Percentiles rank a stretch among this genome's conserved stretches.
Evolutionary conservation across 2,797 vertebrate species (phyloP).

Genomic region (Sphenopsis melanotis): DNA sequence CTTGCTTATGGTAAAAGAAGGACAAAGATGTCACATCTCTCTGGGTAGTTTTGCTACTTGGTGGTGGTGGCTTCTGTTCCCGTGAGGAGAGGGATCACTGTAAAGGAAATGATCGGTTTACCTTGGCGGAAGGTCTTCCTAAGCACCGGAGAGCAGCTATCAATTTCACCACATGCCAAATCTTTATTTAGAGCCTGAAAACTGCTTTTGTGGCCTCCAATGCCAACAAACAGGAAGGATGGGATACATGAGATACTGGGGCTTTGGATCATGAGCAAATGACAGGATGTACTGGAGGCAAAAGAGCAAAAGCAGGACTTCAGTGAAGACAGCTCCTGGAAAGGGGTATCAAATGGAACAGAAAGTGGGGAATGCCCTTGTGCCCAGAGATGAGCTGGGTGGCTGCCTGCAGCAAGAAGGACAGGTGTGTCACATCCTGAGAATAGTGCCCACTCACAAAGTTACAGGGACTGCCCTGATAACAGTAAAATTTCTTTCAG

Average conservation of each 20-base stretch:
- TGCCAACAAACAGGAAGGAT: background rate
- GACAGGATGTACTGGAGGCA: background rate
- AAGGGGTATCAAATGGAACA: background rate
- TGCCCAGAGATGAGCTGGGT: background rate
- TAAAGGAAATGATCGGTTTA: background rate
- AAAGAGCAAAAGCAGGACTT: background rate
- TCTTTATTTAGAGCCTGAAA: slow-evolving; percentile 3
- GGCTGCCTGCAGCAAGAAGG: background rate
- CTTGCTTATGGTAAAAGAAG: background rate
- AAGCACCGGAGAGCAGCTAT: background rate
- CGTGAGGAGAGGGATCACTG: background rate
- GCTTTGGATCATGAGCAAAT: background rate
- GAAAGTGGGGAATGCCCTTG: background rate
- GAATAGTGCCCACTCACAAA: background rate
- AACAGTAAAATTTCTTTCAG: background rate
- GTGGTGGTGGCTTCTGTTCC: background rate
- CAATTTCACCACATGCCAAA: background rate
- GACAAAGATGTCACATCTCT: background rate
- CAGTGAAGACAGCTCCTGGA: background rate
- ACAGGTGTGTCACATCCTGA: background rate
- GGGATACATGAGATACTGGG: background rate
- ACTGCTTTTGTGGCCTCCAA: background rate
- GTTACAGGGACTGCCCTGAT: background rate
- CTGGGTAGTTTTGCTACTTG: background rate
- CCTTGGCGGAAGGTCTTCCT: background rate